These are phyloP conservation scores for Hirtodrosophila histrioides DNA, from an alignment of 2,888 invertebrate species.

Conservation along the genomic window DNA sequence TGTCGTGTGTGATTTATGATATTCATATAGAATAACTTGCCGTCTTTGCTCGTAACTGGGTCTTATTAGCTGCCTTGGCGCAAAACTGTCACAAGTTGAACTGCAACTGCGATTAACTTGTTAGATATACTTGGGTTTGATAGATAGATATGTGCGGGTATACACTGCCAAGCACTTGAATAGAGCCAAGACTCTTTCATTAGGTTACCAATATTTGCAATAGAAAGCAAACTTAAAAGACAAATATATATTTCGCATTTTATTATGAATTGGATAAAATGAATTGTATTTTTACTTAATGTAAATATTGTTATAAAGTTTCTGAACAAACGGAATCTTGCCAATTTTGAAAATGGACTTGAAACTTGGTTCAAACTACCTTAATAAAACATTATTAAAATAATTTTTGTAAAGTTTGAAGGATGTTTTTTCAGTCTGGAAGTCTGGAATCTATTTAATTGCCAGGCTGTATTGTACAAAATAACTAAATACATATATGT, in stretches of 20 bases:
- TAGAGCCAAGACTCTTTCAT: slow-evolving; percentile 4
- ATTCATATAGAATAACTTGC: slow-evolving; percentile 40
- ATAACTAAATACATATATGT: slow-evolving; percentile 19
- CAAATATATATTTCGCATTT: too few species aligned
- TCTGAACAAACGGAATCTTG: too few species aligned
- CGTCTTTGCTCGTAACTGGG: slow-evolving; percentile 23
- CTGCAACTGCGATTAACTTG: slow-evolving; percentile 66
- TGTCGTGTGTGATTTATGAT: slow-evolving; percentile 69
- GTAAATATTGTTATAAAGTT: too few species aligned
- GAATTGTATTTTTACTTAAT: too few species aligned
- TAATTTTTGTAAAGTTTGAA: too few species aligned
- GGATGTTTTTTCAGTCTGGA: neutral
- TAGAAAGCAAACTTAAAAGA: too few species aligned
- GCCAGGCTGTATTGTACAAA: slow-evolving; percentile 13
- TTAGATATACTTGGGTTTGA: slow-evolving; percentile 48
- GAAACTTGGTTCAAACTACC: too few species aligned
- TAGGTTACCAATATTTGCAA: too few species aligned
- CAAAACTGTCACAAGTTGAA: slow-evolving; percentile 67
- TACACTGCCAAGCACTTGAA: slow-evolving; percentile 16
- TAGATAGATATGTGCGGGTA: neutral
- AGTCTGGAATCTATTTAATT: slow-evolving; percentile 17
- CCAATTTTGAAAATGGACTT: too few species aligned
- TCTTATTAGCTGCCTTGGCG: slow-evolving; percentile 62
- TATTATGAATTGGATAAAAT: too few species aligned
- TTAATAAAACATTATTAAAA: too few species aligned